These are phyloP conservation scores for Cettia cetti DNA, from an alignment of 2,113 vertebrate species.

Conservation along the genomic window DNA sequence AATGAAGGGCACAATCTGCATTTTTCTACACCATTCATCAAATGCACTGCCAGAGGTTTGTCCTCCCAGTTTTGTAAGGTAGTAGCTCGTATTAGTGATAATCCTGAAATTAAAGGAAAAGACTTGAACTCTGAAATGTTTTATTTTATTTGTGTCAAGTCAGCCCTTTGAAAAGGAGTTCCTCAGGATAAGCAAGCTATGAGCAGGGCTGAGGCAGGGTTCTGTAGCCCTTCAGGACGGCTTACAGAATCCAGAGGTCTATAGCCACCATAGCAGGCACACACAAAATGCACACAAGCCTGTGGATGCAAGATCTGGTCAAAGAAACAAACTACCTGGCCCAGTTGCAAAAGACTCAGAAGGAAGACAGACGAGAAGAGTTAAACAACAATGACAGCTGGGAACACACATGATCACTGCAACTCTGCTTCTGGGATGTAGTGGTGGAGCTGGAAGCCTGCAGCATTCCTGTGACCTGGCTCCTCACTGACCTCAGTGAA, in stretches of 20 bases:
- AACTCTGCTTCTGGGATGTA: not conserved
- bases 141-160: not conserved
- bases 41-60: not conserved
- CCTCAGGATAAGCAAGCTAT: not conserved
- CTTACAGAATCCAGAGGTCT: not conserved
- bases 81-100: not conserved
- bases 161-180: not conserved
- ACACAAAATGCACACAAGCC: not conserved
- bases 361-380: not conserved
- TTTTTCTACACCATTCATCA: not conserved
- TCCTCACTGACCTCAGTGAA: not conserved
- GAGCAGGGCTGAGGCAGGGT: not conserved
- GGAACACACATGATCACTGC: fast-evolving
- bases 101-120: not conserved
- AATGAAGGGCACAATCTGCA: not conserved
- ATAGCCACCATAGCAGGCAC: not conserved
- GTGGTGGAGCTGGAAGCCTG: not conserved
- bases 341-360: not conserved
- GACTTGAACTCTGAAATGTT: not conserved
- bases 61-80: not conserved
- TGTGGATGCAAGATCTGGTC: not conserved
- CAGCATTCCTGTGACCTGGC: not conserved
- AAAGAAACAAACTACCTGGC: not conserved
- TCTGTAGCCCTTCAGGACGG: not conserved
- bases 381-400: not conserved